Conservation (phyloP, 2,888 invertebrate genomes). For the Drymonia ruficornis region DNA sequence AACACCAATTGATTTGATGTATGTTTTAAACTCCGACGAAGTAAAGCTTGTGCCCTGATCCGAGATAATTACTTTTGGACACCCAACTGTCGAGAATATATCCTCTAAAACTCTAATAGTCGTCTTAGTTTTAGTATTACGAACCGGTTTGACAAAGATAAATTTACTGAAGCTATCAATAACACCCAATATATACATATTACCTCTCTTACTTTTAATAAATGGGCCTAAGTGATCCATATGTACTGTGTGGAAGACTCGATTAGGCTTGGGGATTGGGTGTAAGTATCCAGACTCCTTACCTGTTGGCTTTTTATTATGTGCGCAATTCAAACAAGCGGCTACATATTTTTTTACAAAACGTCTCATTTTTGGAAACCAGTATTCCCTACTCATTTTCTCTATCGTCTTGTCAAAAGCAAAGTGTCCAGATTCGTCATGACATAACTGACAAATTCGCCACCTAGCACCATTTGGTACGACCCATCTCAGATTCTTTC, state of each 20-base stretch:
- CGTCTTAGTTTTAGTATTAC: constrained; percentile 2
- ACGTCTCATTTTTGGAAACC: constrained; percentile 10
- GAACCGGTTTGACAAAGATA: constrained; percentile 5
- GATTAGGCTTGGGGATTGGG: constrained; percentile 6
- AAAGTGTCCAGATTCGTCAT: constrained; percentile 15
- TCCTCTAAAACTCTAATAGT: constrained; percentile 1
- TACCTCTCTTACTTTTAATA: constrained; percentile 2
- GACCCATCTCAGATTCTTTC: constrained; percentile 8
- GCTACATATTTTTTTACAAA: constrained; percentile 9
- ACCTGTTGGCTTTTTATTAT: constrained; percentile 1
- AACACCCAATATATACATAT: constrained; percentile 7
- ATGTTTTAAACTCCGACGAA: constrained; percentile 2
- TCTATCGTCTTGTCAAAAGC: constrained; percentile 10
- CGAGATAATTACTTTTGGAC: constrained; percentile 4
- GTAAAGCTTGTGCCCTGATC: constrained; percentile 10
- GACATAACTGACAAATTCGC: constrained; percentile 8
- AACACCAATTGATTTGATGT: constrained; percentile 1
- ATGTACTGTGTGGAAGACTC: constrained; percentile 7
- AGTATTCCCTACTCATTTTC: constrained; percentile 5
- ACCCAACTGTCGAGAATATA: constrained; percentile 4
- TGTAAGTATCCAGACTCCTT: constrained; percentile 1
- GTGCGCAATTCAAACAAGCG: constrained; percentile 9
- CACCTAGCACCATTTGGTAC: constrained; percentile 9
- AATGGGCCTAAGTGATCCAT: constrained; percentile 11
- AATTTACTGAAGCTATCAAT: constrained; percentile 11